Percentiles rank a stretch among this genome's conserved stretches.
Conservation (phyloP, 1,140 invertebrate genomes). For the Cydia splendana region DNA sequence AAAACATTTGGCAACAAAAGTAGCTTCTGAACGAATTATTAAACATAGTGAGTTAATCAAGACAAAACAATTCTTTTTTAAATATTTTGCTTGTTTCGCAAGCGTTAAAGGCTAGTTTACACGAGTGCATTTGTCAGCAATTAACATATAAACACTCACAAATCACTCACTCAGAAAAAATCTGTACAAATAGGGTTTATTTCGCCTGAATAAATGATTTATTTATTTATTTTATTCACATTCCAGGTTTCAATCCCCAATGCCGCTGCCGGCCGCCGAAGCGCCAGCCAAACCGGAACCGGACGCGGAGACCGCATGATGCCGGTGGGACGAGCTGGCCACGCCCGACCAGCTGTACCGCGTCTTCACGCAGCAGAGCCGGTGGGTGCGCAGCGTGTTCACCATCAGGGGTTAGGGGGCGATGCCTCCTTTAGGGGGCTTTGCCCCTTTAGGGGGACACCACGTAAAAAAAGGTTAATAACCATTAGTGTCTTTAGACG, state of each 20-base stretch:
- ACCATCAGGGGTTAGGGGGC: conserved; percentile 37
- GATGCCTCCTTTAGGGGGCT: not conserved
- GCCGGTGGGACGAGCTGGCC: conserved; percentile 45
- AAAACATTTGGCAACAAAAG: too few relatives aligned
- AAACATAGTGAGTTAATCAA: too few relatives aligned
- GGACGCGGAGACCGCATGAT: not conserved
- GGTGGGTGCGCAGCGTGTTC: conserved; percentile 39
- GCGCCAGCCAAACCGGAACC: conserved; percentile 21
- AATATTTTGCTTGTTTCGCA: too few relatives aligned
- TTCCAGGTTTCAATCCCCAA: not conserved
- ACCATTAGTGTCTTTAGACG: not conserved
- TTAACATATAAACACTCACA: not conserved
- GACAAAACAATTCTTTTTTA: too few relatives aligned
- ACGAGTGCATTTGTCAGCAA: not conserved
- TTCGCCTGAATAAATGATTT: too few relatives aligned
- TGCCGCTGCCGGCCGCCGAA: conserved; percentile 32
- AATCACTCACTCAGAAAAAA: too few relatives aligned
- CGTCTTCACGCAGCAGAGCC: conserved; percentile 55
- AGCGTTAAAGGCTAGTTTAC: too few relatives aligned
- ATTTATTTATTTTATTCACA: too few relatives aligned
- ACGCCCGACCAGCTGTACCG: conserved; percentile 51
- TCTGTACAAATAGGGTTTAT: too few relatives aligned
- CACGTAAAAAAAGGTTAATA: too few relatives aligned
- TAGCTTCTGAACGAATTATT: too few relatives aligned
- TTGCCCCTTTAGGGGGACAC: not conserved